phyloP scores from a whole-genome alignment of 2,888 invertebrate species.

The Zygaena filipendulae region DNA sequence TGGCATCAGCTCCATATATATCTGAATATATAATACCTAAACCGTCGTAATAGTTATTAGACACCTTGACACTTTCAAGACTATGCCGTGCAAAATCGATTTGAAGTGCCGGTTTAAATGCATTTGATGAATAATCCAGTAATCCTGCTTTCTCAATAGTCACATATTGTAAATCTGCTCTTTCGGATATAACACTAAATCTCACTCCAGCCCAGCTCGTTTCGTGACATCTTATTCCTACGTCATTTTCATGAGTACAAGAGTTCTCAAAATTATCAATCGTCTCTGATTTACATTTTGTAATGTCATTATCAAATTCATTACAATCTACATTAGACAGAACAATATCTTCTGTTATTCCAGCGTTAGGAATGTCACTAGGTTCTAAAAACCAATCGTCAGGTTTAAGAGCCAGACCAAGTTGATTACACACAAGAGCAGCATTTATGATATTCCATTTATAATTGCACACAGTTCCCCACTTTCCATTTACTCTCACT shows the following conservation, averaged over 20 bases:
- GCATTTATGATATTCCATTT: constrained; percentile 94
- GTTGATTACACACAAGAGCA: constrained; percentile 93
- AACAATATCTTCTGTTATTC: constrained; percentile 79
- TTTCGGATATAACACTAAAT: constrained; percentile 88
- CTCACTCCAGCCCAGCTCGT: constrained; percentile 95
- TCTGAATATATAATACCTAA: constrained; percentile 95
- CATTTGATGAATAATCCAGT: constrained; percentile 89
- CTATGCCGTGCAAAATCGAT: constrained; percentile 87
- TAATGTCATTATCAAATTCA: constrained; percentile 90
- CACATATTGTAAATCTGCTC: constrained; percentile 87
- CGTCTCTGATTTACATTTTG: constrained; percentile 85
- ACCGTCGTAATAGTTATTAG: constrained; percentile 92
- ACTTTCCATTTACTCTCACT: constrained; percentile 84
- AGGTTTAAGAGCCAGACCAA: constrained; percentile 93
- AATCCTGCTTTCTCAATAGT: constrained; percentile 93
- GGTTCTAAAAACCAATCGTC: constrained; percentile 89
- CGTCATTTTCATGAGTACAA: constrained; percentile 87
- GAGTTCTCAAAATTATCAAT: constrained; percentile 86
- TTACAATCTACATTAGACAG: constrained; percentile 91
- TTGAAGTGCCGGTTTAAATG: constrained; percentile 90
- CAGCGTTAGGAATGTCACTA: constrained; percentile 83
- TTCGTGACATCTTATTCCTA: constrained; percentile 88
- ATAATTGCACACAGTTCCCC: constrained; percentile 98
- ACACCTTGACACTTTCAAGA: constrained; percentile 82
- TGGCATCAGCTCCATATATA: constrained; percentile 85